These are phyloP conservation scores for Chiroxiphia lanceolata DNA, from an alignment of 2,797 vertebrate genomes.

Conservation along the genomic window DNA sequence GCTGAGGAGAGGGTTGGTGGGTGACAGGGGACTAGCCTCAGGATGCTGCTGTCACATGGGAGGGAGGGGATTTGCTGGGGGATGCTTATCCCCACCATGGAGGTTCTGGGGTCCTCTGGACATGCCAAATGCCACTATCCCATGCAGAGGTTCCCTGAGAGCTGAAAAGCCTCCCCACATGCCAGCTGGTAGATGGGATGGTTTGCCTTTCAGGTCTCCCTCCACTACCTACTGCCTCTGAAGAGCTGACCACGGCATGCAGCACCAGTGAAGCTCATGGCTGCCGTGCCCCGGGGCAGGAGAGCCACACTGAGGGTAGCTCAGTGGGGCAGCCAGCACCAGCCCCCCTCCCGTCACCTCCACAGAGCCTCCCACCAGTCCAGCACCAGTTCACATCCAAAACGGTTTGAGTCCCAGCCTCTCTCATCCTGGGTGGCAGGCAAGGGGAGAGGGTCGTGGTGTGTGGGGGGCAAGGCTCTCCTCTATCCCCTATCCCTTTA, in stretches of 20 bases:
- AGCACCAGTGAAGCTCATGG: neutral
- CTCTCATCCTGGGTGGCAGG: neutral
- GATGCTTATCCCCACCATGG: rapidly evolving
- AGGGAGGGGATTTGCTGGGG: neutral
- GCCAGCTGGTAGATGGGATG: neutral
- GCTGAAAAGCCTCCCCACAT: neutral
- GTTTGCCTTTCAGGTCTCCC: neutral
- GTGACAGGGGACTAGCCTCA: neutral
- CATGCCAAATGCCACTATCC: neutral
- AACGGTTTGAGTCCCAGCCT: neutral
- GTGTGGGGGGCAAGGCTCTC: neutral
- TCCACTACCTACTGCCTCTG: neutral
- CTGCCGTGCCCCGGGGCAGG: rapidly evolving
- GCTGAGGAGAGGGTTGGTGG: neutral
- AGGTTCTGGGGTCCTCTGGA: neutral
- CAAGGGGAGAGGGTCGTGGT: neutral
- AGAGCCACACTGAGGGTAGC: neutral
- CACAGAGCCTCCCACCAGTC: neutral
- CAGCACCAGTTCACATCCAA: constrained; percentile 66
- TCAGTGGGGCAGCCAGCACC: neutral
- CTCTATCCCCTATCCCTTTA: neutral
- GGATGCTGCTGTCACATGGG: neutral
- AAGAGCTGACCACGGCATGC: neutral
- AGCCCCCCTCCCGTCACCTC: neutral
- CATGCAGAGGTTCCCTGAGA: neutral